Conservation (phyloP, 1,140 invertebrate genomes). For the Neodiprion pinetum region DNA sequence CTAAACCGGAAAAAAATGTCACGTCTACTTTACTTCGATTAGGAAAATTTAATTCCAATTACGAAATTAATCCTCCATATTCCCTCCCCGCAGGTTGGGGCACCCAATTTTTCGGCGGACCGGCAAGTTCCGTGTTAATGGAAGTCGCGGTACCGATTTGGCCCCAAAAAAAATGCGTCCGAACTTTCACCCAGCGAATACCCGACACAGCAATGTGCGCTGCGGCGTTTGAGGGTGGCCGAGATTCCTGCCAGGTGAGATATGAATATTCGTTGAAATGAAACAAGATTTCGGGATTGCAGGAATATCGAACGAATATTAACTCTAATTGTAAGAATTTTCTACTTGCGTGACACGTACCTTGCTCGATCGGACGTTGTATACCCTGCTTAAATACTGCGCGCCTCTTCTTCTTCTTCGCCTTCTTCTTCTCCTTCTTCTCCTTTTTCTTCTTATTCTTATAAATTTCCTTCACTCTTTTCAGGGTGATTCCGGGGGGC, state of each 20-base stretch:
- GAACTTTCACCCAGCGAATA: conserved; percentile 69
- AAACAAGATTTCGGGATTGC: too few relatives aligned
- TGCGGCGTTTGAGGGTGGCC: conserved; percentile 72
- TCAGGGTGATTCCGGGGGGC: conserved; percentile 86
- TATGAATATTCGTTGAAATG: conserved; percentile 20
- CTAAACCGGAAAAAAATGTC: too few relatives aligned
- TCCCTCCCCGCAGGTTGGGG: conserved; percentile 70
- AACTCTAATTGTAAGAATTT: not conserved
- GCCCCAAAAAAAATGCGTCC: conserved; percentile 72
- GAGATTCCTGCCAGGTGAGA: conserved; percentile 80
- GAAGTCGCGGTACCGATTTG: conserved; percentile 84
- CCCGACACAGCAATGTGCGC: conserved; percentile 75
- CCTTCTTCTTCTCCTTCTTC: too few relatives aligned
- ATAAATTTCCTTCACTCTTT: not conserved
- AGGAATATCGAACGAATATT: not conserved
- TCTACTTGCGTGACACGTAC: not conserved
- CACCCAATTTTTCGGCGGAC: conserved; percentile 72
- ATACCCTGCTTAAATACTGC: too few relatives aligned
- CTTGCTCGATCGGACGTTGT: too few relatives aligned
- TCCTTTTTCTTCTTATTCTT: not conserved
- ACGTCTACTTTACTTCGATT: too few relatives aligned
- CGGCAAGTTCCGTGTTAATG: conserved; percentile 73
- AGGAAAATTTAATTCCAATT: too few relatives aligned
- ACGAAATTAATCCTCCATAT: too few relatives aligned
- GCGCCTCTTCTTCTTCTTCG: too few relatives aligned